Base-by-base conservation (phyloP, 1,140 invertebrate genomes). In the Drosophila carrolli region DNA sequence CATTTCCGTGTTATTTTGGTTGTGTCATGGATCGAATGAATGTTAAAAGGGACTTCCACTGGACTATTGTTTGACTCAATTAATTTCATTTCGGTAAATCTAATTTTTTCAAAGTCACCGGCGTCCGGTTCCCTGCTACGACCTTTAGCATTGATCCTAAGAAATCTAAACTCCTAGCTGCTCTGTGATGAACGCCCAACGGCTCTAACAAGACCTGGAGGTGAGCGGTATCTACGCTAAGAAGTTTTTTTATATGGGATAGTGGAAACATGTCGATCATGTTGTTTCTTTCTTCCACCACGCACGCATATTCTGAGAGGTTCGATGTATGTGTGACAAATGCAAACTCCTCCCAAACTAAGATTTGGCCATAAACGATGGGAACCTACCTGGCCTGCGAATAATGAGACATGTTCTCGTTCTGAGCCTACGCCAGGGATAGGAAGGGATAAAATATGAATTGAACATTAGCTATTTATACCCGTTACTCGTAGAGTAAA, bases 1-100 rank as follows among this genome's bases (percentile, higher is more conserved):
- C 32, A 40, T 54, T 54, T 54, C 16, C 40, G 10, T 19, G 32
- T 54, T 6, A 54, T 54, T 13, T 10, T 11, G 51, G 8, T 37
- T 7, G 5, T 53, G 50, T 14, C 50, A 11, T 53, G 14, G 10
- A 38, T 53, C 11, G 50, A 38, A 2, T 55, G 53, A 13, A 41
- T 55, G 0, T 2, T 27, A 9, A 56, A 56, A 3, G 35, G 37
- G 9, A 11, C 1, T 13, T 55, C 19, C 14, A 55, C 53, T 4
- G 41, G 10, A 37, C 35, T 32, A 32, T 32, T 32, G 6, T 8
- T 32, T 32, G 6, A 7, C 6, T 32, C 29, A 8, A 32, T 8
- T 32, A 32, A 0, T 5, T 32, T 32, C 0, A 32, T 32, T 32
- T 32, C 29, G 29, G 7, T 7, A 7, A 32, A 32, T 32, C 29